phyloP scores from a whole-genome alignment of 2,113 vertebrate species.

The Zingel zingel region DNA sequence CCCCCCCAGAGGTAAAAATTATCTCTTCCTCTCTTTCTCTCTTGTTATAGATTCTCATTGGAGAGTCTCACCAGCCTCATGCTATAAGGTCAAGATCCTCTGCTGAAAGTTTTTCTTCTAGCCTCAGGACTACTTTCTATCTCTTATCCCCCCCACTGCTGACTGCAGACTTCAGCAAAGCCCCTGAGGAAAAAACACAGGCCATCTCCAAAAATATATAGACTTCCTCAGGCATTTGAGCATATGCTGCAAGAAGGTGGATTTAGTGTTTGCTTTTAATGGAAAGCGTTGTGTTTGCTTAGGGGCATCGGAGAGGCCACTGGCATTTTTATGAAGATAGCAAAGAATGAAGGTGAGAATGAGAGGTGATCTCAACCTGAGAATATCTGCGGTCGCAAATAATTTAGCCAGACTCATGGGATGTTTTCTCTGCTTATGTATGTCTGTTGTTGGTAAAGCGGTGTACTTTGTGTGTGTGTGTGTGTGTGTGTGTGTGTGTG shows the following conservation, averaged over 20 bases:
- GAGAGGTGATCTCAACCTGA: slow-evolving; percentile 43
- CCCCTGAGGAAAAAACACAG: slow-evolving; percentile 67
- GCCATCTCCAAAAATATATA: slow-evolving; percentile 72
- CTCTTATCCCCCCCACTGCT: slow-evolving; percentile 46
- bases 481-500: slow-evolving; percentile 12
- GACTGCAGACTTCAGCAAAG: slow-evolving; percentile 48
- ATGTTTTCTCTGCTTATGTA: slow-evolving; percentile 27
- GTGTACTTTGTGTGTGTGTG: slow-evolving; percentile 1
- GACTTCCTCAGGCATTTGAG: slow-evolving; percentile 55
- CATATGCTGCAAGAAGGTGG: slow-evolving; percentile 41
- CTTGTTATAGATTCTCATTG: slow-evolving; percentile 60
- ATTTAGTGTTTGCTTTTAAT: slow-evolving; percentile 67
- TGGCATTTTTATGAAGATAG: slow-evolving; percentile 43
- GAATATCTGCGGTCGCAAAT: slow-evolving; percentile 14
- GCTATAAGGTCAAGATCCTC: slow-evolving; percentile 69
- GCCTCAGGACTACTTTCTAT: slow-evolving; percentile 68
- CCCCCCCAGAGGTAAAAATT: slow-evolving; percentile 55
- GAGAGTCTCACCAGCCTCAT: slow-evolving; percentile 47
- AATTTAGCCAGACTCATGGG: slow-evolving; percentile 30
- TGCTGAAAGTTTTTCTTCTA: slow-evolving; percentile 69
- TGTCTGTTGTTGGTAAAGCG: neutral
- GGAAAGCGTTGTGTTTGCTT: slow-evolving; percentile 52
- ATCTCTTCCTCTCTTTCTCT: slow-evolving; percentile 34
- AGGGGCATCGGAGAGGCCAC: slow-evolving; percentile 41
- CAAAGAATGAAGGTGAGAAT: slow-evolving; percentile 19